Percentiles rank a stretch among this genome's conserved stretches.
These are phyloP conservation scores for Aricia artaxerxes DNA, from an alignment of 2,888 invertebrate genomes.

Conservation along the genomic window DNA sequence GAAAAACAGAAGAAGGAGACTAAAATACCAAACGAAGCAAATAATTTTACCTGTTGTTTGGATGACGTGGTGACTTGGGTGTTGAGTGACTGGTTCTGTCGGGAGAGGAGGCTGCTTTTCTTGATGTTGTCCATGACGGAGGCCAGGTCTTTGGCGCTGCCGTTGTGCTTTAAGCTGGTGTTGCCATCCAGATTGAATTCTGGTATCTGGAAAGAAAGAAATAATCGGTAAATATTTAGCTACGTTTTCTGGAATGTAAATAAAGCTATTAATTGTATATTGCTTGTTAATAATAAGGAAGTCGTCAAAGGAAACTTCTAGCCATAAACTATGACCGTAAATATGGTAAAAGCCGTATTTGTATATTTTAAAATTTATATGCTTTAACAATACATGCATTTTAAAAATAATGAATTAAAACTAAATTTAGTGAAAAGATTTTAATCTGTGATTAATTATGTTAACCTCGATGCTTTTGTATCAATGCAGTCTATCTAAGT, in stretches of 20 bases:
- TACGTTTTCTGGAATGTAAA: not conserved
- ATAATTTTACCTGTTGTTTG: slow-evolving; percentile 73
- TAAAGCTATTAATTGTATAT: not conserved
- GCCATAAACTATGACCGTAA: no score
- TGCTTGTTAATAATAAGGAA: not conserved
- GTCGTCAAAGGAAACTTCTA: not conserved
- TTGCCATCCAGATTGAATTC: slow-evolving; percentile 82
- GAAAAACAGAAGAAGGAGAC: not conserved
- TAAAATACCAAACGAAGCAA: not conserved
- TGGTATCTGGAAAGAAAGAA: slow-evolving; percentile 68
- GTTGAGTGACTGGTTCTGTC: slow-evolving; percentile 71
- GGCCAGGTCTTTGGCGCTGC: slow-evolving; percentile 81
- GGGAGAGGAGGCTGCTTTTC: slow-evolving; percentile 80
- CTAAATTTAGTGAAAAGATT: not conserved
- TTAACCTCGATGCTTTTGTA: not conserved
- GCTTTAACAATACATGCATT: no score
- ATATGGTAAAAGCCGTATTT: not conserved
- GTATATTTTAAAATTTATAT: not conserved
- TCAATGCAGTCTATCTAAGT: not conserved
- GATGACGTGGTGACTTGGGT: slow-evolving; percentile 79
- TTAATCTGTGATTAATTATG: slow-evolving; percentile 9
- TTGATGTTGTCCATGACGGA: slow-evolving; percentile 87
- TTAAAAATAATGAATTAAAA: not conserved
- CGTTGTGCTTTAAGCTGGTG: slow-evolving; percentile 76
- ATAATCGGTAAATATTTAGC: not conserved